These are phyloP conservation scores for Latrodectus geometricus DNA, from an alignment of 1,140 invertebrate genomes.

Conservation along the genomic window DNA sequence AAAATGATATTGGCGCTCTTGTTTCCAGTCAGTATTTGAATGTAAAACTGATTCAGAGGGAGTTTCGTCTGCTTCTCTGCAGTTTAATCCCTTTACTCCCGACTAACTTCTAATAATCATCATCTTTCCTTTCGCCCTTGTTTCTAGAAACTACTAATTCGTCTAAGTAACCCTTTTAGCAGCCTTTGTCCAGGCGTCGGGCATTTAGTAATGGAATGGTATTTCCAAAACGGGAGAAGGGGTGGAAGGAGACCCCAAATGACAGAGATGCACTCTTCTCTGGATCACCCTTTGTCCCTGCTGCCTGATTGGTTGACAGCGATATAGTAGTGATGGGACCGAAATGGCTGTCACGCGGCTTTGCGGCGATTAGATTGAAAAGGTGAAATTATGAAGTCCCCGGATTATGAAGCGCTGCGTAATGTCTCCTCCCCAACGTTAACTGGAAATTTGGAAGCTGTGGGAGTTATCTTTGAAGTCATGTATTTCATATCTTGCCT, in stretches of 20 bases:
- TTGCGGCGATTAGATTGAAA: slow-evolving; percentile 40
- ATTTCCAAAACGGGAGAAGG: neutral
- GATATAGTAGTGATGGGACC: slow-evolving; percentile 22
- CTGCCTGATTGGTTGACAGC: slow-evolving; percentile 47
- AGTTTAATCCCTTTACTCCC: too few relatives aligned
- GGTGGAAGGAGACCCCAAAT: slow-evolving; percentile 18
- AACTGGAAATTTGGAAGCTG: too few relatives aligned
- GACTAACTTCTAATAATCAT: neutral
- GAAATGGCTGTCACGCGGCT: slow-evolving; percentile 34
- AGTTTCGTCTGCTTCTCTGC: too few relatives aligned
- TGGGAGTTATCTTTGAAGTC: too few relatives aligned
- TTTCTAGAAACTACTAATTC: slow-evolving; percentile 3
- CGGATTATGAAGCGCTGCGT: too few relatives aligned
- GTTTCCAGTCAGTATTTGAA: too few relatives aligned
- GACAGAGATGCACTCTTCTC: neutral
- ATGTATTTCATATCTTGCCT: too few relatives aligned
- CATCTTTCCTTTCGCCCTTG: neutral
- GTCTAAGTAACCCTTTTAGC: slow-evolving; percentile 57
- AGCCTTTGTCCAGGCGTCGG: slow-evolving; percentile 29
- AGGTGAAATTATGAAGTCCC: neutral
- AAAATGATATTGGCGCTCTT: too few relatives aligned
- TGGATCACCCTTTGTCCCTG: neutral
- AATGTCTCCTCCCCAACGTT: too few relatives aligned
- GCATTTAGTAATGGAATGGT: slow-evolving; percentile 21
- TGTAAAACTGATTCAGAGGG: too few relatives aligned